phyloP scores from a whole-genome alignment of 2,113 vertebrate species.

The Esox niger region DNA sequence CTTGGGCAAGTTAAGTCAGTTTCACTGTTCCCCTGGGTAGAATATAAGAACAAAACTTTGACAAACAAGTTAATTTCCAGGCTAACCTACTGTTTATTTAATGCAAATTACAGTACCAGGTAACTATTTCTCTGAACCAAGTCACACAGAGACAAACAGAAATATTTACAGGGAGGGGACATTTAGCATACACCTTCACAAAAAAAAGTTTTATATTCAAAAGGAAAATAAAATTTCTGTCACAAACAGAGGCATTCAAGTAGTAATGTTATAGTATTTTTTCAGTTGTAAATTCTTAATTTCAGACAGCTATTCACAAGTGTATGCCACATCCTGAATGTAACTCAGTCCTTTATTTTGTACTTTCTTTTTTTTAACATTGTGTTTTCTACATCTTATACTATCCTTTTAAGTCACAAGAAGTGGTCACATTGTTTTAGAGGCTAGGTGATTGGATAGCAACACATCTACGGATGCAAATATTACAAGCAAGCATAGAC shows the following conservation, averaged over 20 bases:
- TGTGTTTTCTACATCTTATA: constrained; percentile 42
- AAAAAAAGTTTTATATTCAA: constrained; percentile 81
- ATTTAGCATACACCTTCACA: constrained; percentile 97
- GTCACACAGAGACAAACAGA: constrained; percentile 90
- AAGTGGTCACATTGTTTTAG: constrained; percentile 71
- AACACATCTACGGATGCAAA: constrained; percentile 60
- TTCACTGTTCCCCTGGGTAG: too few species aligned
- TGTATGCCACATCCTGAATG: constrained; percentile 71
- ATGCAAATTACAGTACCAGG: constrained; percentile 99
- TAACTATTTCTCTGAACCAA: constrained; percentile 94
- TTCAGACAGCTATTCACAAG: constrained; percentile 77
- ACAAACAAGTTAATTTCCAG: constrained; percentile 83
- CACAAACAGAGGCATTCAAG: constrained; percentile 99
- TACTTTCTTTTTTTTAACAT: constrained; percentile 69
- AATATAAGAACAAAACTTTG: too few species aligned
- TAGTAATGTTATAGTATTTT: constrained; percentile 98
- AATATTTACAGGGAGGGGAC: constrained; percentile 92
- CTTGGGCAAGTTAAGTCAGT: too few species aligned
- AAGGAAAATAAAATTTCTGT: constrained; percentile 91
- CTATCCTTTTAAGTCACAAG: constrained; percentile 38
- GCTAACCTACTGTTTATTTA: constrained; percentile 99
- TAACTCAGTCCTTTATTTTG: constrained; percentile 64
- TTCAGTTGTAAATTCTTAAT: constrained; percentile 73
- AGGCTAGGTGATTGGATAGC: constrained; percentile 56
- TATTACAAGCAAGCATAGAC: constrained; percentile 65